Base-by-base conservation (phyloP, 2,797 vertebrate genomes). In the Coreius guichenoti region DNA sequence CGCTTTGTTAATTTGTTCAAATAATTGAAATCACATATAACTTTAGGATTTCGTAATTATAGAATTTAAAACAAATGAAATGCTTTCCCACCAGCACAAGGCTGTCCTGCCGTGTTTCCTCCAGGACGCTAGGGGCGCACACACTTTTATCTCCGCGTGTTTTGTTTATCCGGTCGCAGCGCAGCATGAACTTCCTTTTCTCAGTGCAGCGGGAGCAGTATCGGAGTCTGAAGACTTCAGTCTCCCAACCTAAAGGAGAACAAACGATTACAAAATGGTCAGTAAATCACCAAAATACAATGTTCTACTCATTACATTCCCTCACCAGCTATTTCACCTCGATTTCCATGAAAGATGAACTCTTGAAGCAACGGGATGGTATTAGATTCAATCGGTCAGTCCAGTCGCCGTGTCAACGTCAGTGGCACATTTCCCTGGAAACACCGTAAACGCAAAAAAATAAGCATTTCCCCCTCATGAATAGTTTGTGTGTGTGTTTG, bases 231-330 rank as follows among this genome's bases (percentile, higher is more conserved):
- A 95, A 73, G 95, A 93, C 94, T 95, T 92, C 94, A 91, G 92
- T 95, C 96, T 97, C 96, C 95, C 93, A 93, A 89, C 26, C 73
- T 85, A 29, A 93, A 94, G 95, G 95, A 95, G 95, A 93, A 93
- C 91, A 94, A 95, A 93, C 96, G 95, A 92, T 93, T 92, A 93
- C 94, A 94, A 96, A 95, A 99, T 99, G 98, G 98, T 99, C 93
- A 91, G 98, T 98, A 96, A 93, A 93, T n/a, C 77, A 61, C 84
- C 81, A 88, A 80, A 89, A 96, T 96, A 95, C 89, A 2, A 26
- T 39, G 17, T 68, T 65, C 16, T 73, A n/a, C 5, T 31, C 39
- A 29, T 70, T 61, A 33, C 7, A n/a, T 19, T 26, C 54, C 81
- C 33, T 23, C 11, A 19, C 9, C 86, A 45, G 45, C 73, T 78